A percentile compares a stretch with the other conserved stretches of the same genome.
phyloP scores from a whole-genome alignment of 2,888 invertebrate genomes.

The Melieria picta region DNA sequence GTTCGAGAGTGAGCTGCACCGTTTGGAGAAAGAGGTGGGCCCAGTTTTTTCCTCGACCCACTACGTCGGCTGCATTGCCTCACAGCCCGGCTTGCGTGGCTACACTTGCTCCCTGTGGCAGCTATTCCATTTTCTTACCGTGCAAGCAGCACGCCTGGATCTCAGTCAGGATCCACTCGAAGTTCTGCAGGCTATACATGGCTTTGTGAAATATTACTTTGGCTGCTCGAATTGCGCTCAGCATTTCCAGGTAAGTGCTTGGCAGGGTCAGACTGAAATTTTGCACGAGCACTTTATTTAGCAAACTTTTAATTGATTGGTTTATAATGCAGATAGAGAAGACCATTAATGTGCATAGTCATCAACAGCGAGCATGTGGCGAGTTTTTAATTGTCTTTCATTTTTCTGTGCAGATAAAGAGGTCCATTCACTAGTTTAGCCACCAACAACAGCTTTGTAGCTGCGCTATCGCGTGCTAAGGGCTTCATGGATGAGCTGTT shows the following conservation, averaged over 20 bases:
- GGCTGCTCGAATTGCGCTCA: slow-evolving; percentile 90
- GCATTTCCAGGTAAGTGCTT: slow-evolving; percentile 78
- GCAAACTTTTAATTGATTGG: too few relatives aligned
- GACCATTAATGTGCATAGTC: neutral
- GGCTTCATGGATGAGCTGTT: too few relatives aligned
- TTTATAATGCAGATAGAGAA: too few relatives aligned
- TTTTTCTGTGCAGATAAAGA: neutral
- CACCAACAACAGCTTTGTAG: too few relatives aligned
- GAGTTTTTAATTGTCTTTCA: neutral
- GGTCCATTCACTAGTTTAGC: too few relatives aligned
- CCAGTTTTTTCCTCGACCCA: slow-evolving; percentile 68
- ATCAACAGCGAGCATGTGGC: neutral
- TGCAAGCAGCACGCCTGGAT: slow-evolving; percentile 72
- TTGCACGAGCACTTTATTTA: too few relatives aligned
- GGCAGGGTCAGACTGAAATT: too few relatives aligned
- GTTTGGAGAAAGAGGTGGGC: slow-evolving; percentile 68
- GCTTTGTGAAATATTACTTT: slow-evolving; percentile 91
- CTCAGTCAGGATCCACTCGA: slow-evolving; percentile 71
- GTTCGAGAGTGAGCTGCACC: slow-evolving; percentile 69
- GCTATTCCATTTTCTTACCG: slow-evolving; percentile 90
- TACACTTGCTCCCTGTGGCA: slow-evolving; percentile 97
- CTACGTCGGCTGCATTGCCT: slow-evolving; percentile 88
- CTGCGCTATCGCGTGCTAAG: too few relatives aligned
- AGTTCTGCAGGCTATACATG: slow-evolving; percentile 84
- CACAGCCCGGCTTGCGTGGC: slow-evolving; percentile 77